These are phyloP conservation scores for Astropecten irregularis DNA, from an alignment of 53 echinoderm and acorn worm genomes.

Conservation along the genomic window DNA sequence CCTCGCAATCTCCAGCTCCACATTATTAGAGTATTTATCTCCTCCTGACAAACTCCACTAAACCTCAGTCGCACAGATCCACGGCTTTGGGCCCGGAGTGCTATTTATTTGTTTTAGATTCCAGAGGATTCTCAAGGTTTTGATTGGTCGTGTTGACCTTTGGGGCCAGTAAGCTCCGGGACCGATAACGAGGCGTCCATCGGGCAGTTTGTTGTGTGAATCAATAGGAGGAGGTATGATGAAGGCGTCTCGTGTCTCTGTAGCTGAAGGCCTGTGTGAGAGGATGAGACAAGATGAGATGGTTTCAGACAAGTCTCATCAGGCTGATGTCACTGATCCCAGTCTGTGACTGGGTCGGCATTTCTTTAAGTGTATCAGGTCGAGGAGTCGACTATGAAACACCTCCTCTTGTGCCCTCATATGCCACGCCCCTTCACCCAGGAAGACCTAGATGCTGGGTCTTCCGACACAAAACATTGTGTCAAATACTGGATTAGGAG, in stretches of 20 bases:
- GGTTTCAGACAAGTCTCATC: conserved; percentile 20
- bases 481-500: too few species aligned
- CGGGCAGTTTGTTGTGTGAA: conserved; percentile 20
- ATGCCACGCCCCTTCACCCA: too few species aligned
- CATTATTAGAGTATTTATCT: too few species aligned
- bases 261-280: conserved; percentile 17
- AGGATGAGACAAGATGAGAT: not conserved
- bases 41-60: too few species aligned
- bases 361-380: not conserved
- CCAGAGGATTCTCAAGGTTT: too few species aligned
- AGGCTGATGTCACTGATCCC: conserved; percentile 1
- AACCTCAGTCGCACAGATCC: not conserved
- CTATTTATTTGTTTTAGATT: conserved; percentile 5
- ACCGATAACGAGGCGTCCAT: not conserved
- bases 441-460: too few species aligned
- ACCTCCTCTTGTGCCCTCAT: too few species aligned
- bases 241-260: conserved; percentile 22
- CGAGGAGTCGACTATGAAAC: too few species aligned
- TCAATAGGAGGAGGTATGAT: conserved; percentile 35
- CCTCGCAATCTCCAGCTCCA: not conserved
- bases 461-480: too few species aligned
- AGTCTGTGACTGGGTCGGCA: not conserved
- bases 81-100: not conserved
- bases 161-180: not conserved
- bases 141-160: conserved; percentile 22